A percentile compares a stretch with the other conserved stretches of the same genome.
These are phyloP conservation scores for Amblyjoppa proteus DNA, from an alignment of 2,888 invertebrate species.

Conservation along the genomic window DNA sequence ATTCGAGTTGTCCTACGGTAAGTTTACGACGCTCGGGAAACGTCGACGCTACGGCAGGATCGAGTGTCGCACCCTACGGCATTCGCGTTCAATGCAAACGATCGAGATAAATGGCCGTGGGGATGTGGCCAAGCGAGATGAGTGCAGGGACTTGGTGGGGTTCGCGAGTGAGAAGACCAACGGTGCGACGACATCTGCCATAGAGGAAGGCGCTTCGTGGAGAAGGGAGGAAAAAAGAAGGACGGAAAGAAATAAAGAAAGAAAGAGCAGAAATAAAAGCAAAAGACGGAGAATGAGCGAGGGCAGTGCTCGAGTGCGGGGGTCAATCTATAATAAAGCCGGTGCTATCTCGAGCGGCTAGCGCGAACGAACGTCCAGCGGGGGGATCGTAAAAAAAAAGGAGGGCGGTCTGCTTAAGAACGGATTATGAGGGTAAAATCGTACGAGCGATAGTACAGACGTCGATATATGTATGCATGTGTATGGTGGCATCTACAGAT, in stretches of 20 bases:
- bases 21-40: conserved; percentile 35
- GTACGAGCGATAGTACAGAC: conserved; percentile 72
- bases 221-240: conserved; percentile 36
- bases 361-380: conserved; percentile 77
- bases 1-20: conserved; percentile 2
- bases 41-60: conserved; percentile 40
- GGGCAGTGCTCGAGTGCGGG: conserved; percentile 79
- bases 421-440: conserved; percentile 84
- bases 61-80: conserved; percentile 41
- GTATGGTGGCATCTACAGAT: conserved; percentile 25
- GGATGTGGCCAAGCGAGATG: conserved; percentile 73
- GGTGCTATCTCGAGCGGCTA: conserved; percentile 80
- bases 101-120: conserved; percentile 82
- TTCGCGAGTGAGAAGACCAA: conserved; percentile 34
- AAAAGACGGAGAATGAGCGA: conserved; percentile 70
- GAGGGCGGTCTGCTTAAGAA: conserved; percentile 82
- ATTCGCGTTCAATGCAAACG: conserved; percentile 80
- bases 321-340: conserved; percentile 85
- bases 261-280: conserved; percentile 60
- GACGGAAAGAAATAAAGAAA: conserved; percentile 58
- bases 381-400: conserved; percentile 82
- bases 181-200: conserved; percentile 39
- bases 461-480: conserved; percentile 38
- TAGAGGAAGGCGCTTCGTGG: conserved; percentile 42
- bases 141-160: conserved; percentile 67